Conservation (phyloP, 1,140 invertebrate species). For the Glossosoma conforme region DNA sequence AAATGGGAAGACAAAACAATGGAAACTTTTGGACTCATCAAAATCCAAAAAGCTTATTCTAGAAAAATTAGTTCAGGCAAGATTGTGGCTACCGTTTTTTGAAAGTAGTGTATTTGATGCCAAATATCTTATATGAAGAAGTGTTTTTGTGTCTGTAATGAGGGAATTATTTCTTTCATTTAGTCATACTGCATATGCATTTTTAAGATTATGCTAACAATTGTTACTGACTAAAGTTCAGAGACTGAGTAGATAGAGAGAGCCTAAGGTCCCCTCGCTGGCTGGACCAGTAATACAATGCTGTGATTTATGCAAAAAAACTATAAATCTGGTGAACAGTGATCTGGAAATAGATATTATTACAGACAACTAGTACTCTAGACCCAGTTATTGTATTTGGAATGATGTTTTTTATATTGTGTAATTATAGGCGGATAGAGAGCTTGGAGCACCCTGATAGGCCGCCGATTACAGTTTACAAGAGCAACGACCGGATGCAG, state of each 20-base stretch:
- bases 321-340: background rate
- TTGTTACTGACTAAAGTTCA: too few relatives aligned
- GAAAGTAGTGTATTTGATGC: too few relatives aligned
- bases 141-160: too few relatives aligned
- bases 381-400: background rate
- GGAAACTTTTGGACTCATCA: too few relatives aligned
- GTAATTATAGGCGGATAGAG: conserved; percentile 32
- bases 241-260: background rate
- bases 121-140: too few relatives aligned
- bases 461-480: conserved; percentile 49
- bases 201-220: too few relatives aligned
- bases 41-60: too few relatives aligned
- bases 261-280: background rate
- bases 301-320: background rate
- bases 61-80: too few relatives aligned
- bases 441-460: conserved; percentile 42
- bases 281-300: background rate
- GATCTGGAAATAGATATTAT: background rate
- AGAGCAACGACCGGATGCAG: conserved; percentile 40
- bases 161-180: too few relatives aligned
- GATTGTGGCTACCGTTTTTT: too few relatives aligned
- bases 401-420: background rate
- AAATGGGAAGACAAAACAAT: too few relatives aligned
- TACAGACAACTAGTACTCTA: background rate
- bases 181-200: too few relatives aligned